Base-by-base conservation (phyloP, 2,797 vertebrate genomes). In the Salmo trutta region DNA sequence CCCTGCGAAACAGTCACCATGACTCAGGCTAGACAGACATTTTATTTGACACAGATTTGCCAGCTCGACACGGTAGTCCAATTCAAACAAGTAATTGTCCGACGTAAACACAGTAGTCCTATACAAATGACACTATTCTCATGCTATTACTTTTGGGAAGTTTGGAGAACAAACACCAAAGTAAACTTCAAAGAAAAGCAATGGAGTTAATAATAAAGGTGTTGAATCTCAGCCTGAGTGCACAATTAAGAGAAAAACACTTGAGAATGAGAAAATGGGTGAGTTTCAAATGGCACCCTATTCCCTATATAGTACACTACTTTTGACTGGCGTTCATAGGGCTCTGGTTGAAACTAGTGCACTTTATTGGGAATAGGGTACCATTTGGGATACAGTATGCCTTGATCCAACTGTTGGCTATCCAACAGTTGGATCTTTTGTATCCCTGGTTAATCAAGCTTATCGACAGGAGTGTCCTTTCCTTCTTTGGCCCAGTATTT, bases 401-500 rank as follows among this genome's bases (percentile, higher is more conserved):
- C 29, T 69, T 36, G 17, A 36, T 8, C 67, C 14, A 21, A 16
- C 15, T 54, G 71, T 31, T 31, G 31, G 31, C 4, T 31, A 4
- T 24, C 24, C 24, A 24, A 29, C 36, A 36, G 36, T 36, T 36
- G 36, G 6, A 36, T 36, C 36, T 7, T 36, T 54, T 16, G 52
- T 56, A 33, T 74, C 81, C 71, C 68, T 64, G 54, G 4, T 68
- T 59, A 75, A 64, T 90, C 79, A 87, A 71, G 74, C 74, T 72
- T 33, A 81, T 67, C 75, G 73, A 68, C 71, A 76, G 73, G 51
- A 64, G 68, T 76, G 74, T 67, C 70, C 74, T 83, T 66, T 67
- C 64, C 79, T 12, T 78, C 74, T 76, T 73, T 80, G 81, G 73
- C 21, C 33, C 77, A 85, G 80, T n/a, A 71, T 86, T 91, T 84